Conservation (phyloP, 1,140 invertebrate genomes). For the Ylistrum balloti region DNA sequence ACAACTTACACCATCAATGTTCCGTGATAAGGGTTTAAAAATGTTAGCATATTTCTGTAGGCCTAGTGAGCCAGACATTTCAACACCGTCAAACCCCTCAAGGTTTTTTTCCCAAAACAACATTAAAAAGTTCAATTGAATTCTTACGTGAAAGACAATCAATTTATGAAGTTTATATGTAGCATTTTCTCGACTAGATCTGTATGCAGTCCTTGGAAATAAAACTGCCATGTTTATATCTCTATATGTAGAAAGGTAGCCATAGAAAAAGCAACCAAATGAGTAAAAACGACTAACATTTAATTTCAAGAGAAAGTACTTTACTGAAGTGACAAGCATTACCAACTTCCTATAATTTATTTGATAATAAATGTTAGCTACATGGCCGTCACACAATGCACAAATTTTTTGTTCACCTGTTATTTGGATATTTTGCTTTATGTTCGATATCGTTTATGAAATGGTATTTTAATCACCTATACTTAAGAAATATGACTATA, state of each 20-base stretch:
- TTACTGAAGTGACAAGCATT: too few species aligned
- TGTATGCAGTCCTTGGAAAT: too few species aligned
- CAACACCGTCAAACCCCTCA: too few species aligned
- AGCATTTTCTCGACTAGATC: too few species aligned
- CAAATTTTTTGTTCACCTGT: background rate
- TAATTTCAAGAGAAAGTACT: too few species aligned
- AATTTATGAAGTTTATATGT: background rate
- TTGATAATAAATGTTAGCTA: slow-evolving; percentile 15
- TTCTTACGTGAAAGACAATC: too few species aligned
- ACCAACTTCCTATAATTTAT: background rate
- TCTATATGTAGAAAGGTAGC: too few species aligned
- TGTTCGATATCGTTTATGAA: slow-evolving; percentile 5
- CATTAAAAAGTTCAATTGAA: too few species aligned
- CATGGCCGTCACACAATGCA: background rate
- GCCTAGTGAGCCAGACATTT: background rate
- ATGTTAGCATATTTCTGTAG: slow-evolving; percentile 4
- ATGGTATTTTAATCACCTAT: slow-evolving; percentile 9
- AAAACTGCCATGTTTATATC: too few species aligned
- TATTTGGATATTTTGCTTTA: background rate
- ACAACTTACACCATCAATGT: background rate
- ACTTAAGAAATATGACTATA: background rate
- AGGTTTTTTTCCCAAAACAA: too few species aligned
- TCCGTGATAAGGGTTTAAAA: background rate
- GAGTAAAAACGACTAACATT: too few species aligned
- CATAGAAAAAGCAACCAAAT: too few species aligned